A percentile compares a stretch with the other conserved stretches of the same genome.
Conservation (phyloP, 2,113 vertebrate species). For the Anguilla japonica region DNA sequence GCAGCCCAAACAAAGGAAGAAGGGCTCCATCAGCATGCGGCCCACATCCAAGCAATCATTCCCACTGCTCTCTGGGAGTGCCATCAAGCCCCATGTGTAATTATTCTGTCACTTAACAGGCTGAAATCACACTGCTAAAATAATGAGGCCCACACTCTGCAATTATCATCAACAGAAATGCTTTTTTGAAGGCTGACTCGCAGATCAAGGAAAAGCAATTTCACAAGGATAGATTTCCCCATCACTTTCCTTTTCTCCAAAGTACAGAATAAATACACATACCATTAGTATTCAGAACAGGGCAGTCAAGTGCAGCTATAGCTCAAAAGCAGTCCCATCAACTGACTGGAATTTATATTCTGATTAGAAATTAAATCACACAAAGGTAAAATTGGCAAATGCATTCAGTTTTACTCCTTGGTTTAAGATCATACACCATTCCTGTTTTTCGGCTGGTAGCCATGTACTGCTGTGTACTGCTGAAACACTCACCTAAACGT, state of each 20-base stretch:
- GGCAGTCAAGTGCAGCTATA: not conserved
- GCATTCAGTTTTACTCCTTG: not conserved
- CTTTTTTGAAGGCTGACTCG: slow-evolving; percentile 2
- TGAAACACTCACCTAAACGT: not conserved
- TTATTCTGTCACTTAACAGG: slow-evolving; percentile 70
- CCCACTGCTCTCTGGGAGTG: slow-evolving; percentile 41
- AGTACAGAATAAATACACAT: not conserved
- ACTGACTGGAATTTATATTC: not conserved
- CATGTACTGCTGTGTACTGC: not conserved
- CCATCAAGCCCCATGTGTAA: slow-evolving; percentile 60
- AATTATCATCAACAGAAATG: slow-evolving; percentile 30
- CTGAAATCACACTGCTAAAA: slow-evolving; percentile 46
- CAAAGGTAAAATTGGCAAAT: not conserved
- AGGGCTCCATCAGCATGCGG: slow-evolving; percentile 62
- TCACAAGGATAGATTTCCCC: slow-evolving; percentile 8
- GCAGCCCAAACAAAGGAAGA: slow-evolving; percentile 55
- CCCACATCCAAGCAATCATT: slow-evolving; percentile 59
- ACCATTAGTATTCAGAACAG: not conserved
- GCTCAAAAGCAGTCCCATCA: not conserved
- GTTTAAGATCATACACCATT: not conserved
- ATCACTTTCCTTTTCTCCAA: not conserved
- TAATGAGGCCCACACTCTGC: not conserved
- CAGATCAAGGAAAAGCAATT: not conserved
- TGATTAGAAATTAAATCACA: not conserved
- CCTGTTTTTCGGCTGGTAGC: not conserved